Base-by-base conservation (phyloP, 2,888 invertebrate species). In the Gonocerus acuteangulatus region DNA sequence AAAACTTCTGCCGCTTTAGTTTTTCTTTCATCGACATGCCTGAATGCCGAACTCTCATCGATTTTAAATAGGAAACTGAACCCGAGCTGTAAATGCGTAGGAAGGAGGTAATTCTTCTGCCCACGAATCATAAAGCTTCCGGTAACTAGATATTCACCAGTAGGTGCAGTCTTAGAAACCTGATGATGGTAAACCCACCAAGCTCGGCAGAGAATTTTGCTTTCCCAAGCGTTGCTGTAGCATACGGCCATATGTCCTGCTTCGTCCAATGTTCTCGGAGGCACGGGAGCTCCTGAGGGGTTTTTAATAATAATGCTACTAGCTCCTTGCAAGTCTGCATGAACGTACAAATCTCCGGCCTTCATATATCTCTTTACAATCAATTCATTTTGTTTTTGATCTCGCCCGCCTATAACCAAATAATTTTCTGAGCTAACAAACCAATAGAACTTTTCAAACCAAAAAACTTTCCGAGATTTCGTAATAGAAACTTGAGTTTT, bases 371-470 rank as follows among this genome's bases (percentile, higher is more conserved):
- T 82, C 76, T 97, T 99, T n/a, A 97, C 97, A 59, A 99, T 83
- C 60, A 97, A 71, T 76, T 99, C 99, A 76, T 99, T 99, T 75
- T 99, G 99, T 69, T 95, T 95, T 67, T 94, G 91, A 78, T 99
- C 99, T 67, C 96, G 81, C 0, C 96, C 96, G 48, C 89, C 97
- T 72, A 99, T 92, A 36, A 99, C 85, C 83, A 77, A 75, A 75
- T 86, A 91, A 73, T 96, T 96, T 76, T 99, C 99, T 0, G 93
- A 90, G 32, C 92, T 93, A 66, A 99, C 89, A 73, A 97, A 99
- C 97, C 97, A 99, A 73, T 85, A 89, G 77, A 99, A 99, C 76
- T 99, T 99, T 77, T 99, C 99, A 79, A 99, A 99, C 99, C 99
- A 99, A 75, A 89, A 94, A 0, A 89, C 87, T 76, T 95, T 95